These are phyloP conservation scores for Cervus canadensis DNA, from an alignment of 2,113 vertebrate species.

Conservation along the genomic window DNA sequence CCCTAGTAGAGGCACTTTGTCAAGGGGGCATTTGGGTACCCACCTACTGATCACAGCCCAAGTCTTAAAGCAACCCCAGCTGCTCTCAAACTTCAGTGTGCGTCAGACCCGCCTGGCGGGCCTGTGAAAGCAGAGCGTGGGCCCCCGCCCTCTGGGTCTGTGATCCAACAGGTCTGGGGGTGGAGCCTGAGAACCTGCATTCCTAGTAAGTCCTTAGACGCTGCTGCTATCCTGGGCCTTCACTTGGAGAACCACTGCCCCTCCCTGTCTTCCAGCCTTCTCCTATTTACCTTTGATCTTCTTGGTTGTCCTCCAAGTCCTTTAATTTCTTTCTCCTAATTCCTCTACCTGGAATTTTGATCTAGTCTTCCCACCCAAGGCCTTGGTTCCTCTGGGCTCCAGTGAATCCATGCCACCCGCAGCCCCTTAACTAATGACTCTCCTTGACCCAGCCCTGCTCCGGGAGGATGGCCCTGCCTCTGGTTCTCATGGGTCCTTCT, in stretches of 20 bases:
- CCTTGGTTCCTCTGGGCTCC: neutral
- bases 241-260: neutral
- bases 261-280: fast-evolving
- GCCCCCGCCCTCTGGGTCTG: too few species aligned
- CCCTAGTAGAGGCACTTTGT: neutral
- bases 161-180: neutral
- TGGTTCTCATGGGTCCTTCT: neutral
- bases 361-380: neutral
- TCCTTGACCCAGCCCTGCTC: too few species aligned
- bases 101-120: neutral
- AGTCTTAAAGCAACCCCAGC: neutral
- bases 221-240: fast-evolving
- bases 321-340: neutral
- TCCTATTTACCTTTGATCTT: neutral
- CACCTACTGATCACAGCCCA: neutral
- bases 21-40: neutral
- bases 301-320: neutral
- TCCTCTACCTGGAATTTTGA: neutral
- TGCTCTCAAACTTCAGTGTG: neutral
- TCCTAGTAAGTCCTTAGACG: neutral
- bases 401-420: neutral
- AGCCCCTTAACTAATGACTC: neutral
- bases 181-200: neutral
- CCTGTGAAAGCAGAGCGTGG: neutral
- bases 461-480: neutral